These are phyloP conservation scores for Synergus japonicus DNA, from an alignment of 2,888 invertebrate species.

Conservation along the genomic window DNA sequence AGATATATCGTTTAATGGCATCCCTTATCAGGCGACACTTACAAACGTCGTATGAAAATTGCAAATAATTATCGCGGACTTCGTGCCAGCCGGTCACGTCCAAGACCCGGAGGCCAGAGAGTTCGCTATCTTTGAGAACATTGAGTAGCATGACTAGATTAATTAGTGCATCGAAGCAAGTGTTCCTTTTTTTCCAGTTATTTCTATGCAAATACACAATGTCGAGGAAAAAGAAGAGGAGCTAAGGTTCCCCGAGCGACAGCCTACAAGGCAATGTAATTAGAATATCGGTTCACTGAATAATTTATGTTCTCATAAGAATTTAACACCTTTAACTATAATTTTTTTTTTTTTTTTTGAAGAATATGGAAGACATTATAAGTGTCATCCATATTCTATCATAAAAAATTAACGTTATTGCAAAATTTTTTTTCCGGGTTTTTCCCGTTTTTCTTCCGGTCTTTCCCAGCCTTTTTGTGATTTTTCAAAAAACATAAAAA, in stretches of 20 bases:
- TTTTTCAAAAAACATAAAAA: too few species aligned
- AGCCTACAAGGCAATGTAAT: slow-evolving; percentile 3
- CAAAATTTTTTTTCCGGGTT: too few species aligned
- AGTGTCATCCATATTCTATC: too few species aligned
- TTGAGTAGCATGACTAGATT: slow-evolving; percentile 42
- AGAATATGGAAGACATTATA: too few species aligned
- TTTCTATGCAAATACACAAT: slow-evolving; percentile 23
- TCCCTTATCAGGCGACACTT: slow-evolving; percentile 51
- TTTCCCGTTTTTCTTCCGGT: too few species aligned
- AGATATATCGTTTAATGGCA: slow-evolving; percentile 52
- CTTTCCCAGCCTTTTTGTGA: too few species aligned
- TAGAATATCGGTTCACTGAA: not conserved
- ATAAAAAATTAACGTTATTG: too few species aligned
- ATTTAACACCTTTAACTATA: not conserved
- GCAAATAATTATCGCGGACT: slow-evolving; percentile 37
- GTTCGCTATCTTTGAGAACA: slow-evolving; percentile 44
- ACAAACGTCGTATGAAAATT: slow-evolving; percentile 46
- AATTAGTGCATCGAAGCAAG: slow-evolving; percentile 46
- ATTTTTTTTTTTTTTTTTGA: too few species aligned
- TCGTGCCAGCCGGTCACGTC: slow-evolving; percentile 32
- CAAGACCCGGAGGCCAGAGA: slow-evolving; percentile 19
- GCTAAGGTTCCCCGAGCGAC: not conserved
- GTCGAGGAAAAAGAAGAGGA: not conserved
- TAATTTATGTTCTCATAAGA: not conserved
- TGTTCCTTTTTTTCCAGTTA: slow-evolving; percentile 4